Evolutionary conservation across 2,888 invertebrate species (phyloP).

Genomic region (Ctena decussata): DNA sequence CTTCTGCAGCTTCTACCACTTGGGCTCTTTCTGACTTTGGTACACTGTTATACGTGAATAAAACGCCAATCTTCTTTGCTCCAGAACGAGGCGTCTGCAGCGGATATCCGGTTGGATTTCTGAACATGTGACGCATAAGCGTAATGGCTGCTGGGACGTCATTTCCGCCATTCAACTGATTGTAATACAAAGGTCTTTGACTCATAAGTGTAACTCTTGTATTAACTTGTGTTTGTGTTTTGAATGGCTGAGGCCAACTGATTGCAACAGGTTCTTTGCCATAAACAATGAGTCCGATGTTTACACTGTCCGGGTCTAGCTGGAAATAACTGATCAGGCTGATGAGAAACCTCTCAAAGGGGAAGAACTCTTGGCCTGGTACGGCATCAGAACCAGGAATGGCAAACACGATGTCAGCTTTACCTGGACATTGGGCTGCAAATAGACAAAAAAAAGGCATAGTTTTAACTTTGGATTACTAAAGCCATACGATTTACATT

Average conservation of each 20-base stretch:
- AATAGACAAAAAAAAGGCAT: neutral
- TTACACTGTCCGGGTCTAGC: slow-evolving; percentile 58
- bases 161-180: slow-evolving; percentile 59
- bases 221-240: slow-evolving; percentile 64
- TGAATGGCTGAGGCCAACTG: slow-evolving; percentile 65
- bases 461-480: too few species aligned
- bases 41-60: slow-evolving; percentile 68
- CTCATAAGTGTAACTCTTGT: slow-evolving; percentile 70
- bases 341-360: slow-evolving; percentile 71
- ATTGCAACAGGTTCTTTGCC: slow-evolving; percentile 63
- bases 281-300: slow-evolving; percentile 69
- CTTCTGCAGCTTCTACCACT: slow-evolving; percentile 49
- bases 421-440: slow-evolving; percentile 66
- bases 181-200: slow-evolving; percentile 57
- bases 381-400: slow-evolving; percentile 66
- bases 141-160: slow-evolving; percentile 63
- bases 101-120: slow-evolving; percentile 65
- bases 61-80: slow-evolving; percentile 66
- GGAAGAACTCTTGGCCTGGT: slow-evolving; percentile 72
- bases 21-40: slow-evolving; percentile 28
- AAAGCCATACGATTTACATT: too few species aligned
- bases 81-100: slow-evolving; percentile 48
- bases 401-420: slow-evolving; percentile 69
- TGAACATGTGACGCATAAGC: slow-evolving; percentile 72
- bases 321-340: slow-evolving; percentile 69